Conservation (phyloP, 2,113 vertebrate species). For the Bambusicola thoracicus region DNA sequence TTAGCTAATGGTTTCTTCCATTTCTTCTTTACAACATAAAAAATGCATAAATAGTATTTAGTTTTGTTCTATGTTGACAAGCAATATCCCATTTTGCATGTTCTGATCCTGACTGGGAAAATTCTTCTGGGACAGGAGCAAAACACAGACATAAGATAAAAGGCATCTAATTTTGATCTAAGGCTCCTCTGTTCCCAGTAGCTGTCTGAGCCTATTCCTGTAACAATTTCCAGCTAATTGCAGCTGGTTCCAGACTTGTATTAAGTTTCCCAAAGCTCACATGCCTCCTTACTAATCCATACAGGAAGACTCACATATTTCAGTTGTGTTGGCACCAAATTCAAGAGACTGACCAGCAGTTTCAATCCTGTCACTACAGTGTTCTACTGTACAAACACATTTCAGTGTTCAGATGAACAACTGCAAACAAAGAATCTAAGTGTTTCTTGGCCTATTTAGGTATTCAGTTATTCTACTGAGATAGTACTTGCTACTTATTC, state of each 20-base stretch:
- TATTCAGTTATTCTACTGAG: neutral
- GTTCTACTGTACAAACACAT: neutral
- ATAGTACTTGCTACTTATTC: neutral
- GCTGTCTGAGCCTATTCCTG: neutral
- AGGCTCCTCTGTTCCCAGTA: accelerated
- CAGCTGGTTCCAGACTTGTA: neutral
- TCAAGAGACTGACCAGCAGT: neutral
- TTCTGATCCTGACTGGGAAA: neutral
- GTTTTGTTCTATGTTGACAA: neutral
- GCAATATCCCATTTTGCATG: neutral
- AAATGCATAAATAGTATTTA: neutral
- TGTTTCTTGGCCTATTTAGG: neutral
- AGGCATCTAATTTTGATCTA: neutral
- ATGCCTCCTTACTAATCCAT: neutral
- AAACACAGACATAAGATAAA: neutral
- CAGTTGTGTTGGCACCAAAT: neutral
- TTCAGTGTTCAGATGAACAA: neutral
- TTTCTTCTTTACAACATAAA: neutral
- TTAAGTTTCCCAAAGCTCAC: neutral
- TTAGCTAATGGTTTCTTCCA: accelerated
- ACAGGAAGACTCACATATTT: neutral
- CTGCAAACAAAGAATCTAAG: neutral
- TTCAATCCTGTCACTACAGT: neutral
- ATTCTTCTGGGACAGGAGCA: neutral
- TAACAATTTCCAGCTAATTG: neutral